Evolutionary conservation across 2,113 vertebrate genomes (phyloP).

Genomic region (Thermophis baileyi): DNA sequence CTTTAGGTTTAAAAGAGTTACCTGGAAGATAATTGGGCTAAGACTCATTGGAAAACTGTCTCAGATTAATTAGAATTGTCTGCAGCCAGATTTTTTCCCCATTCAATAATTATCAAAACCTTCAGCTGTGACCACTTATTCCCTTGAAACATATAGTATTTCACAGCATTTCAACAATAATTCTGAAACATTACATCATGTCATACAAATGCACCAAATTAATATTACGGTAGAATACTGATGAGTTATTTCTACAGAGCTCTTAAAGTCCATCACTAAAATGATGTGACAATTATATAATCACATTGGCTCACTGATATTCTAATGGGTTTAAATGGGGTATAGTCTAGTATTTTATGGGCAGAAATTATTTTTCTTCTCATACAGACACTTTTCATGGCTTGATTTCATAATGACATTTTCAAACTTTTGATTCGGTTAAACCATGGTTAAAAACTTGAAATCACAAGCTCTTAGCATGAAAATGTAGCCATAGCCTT

Average conservation of each 20-base stretch:
- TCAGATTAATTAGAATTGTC: not conserved
- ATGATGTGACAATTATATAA: not conserved
- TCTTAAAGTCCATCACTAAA: not conserved
- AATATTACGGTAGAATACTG: not conserved
- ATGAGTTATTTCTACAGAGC: not conserved
- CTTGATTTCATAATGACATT: constrained; percentile 18
- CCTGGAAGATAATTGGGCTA: not conserved
- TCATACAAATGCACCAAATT: constrained; percentile 24
- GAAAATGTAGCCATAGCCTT: not conserved
- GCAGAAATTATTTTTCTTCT: constrained; percentile 36
- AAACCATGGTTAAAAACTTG: not conserved
- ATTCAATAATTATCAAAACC: not conserved
- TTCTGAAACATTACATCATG: constrained; percentile 4
- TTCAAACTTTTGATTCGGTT: constrained; percentile 20
- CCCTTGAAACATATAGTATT: constrained; percentile 3
- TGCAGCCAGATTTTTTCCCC: not conserved
- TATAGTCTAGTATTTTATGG: not conserved
- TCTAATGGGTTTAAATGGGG: not conserved
- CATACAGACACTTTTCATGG: not conserved
- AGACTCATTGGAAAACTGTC: not conserved
- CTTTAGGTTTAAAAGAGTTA: not conserved
- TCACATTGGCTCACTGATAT: not conserved
- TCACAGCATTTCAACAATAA: constrained; percentile 15
- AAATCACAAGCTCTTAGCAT: not conserved
- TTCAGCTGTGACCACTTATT: constrained; percentile 7